A percentile compares a stretch with the other conserved stretches of the same genome.
These are phyloP conservation scores for Acanthopleura granulata DNA, from an alignment of 2,888 invertebrate genomes.

Conservation along the genomic window DNA sequence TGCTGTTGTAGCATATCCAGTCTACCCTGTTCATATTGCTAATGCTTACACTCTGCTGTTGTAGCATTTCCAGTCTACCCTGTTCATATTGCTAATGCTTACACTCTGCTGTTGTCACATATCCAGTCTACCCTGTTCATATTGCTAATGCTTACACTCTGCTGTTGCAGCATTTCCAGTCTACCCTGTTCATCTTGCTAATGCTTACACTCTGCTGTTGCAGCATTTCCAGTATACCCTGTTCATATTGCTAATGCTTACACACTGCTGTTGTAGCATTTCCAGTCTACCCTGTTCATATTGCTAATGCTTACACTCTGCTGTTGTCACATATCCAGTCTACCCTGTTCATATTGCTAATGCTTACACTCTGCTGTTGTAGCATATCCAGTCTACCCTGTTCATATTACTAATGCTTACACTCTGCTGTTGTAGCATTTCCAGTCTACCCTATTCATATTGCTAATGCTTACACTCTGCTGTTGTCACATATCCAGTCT, in stretches of 20 bases:
- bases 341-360: neutral
- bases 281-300: conserved; percentile 98
- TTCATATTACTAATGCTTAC: neutral
- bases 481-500: conserved; percentile 99
- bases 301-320: conserved; percentile 75
- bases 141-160: conserved; percentile 72
- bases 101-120: neutral
- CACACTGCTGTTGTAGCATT: conserved; percentile 79
- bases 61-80: neutral
- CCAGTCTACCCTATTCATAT: conserved; percentile 86
- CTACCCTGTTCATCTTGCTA: conserved; percentile 99
- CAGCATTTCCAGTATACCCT: neutral
- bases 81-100: neutral
- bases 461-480: conserved; percentile 95
- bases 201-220: neutral
- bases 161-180: conserved; percentile 98
- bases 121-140: neutral
- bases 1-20: neutral
- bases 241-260: neutral
- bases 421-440: neutral
- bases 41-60: conserved; percentile 85
- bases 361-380: conserved; percentile 86
- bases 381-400: conserved; percentile 93
- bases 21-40: neutral
- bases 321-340: neutral